These are phyloP conservation scores for Maniola hyperantus DNA, from an alignment of 2,888 invertebrate species.

Conservation along the genomic window DNA sequence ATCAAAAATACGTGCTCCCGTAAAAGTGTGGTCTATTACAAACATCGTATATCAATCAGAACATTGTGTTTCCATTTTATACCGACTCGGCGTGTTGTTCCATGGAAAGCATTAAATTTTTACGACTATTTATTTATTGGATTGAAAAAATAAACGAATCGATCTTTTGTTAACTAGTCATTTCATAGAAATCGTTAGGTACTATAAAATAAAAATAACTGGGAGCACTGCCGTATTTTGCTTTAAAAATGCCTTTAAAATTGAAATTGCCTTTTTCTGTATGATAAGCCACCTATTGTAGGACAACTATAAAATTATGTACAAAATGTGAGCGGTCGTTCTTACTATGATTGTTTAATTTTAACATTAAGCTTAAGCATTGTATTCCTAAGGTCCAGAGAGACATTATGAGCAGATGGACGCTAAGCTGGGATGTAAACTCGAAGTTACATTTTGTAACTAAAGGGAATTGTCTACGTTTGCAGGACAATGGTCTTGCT, in stretches of 20 bases:
- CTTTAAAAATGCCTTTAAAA: neutral
- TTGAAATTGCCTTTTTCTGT: no score
- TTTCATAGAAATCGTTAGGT: conserved; percentile 16
- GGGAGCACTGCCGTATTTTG: neutral
- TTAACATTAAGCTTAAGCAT: neutral
- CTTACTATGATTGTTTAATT: no score
- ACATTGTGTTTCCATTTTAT: conserved; percentile 32
- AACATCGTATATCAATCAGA: conserved; percentile 42
- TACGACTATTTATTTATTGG: conserved; percentile 42
- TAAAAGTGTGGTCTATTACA: conserved; percentile 14
- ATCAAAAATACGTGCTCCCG: conserved; percentile 8
- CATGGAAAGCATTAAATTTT: conserved; percentile 39
- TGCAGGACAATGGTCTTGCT: conserved; percentile 46
- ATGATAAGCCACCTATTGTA: no score
- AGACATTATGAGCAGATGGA: conserved; percentile 7
- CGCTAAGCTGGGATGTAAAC: conserved; percentile 19
- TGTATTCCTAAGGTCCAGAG: conserved; percentile 7
- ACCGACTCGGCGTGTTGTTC: conserved; percentile 32
- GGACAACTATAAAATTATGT: no score
- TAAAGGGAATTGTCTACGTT: conserved; percentile 48
- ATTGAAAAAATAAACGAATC: conserved; percentile 37
- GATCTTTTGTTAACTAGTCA: conserved; percentile 21
- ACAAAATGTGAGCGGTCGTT: no score
- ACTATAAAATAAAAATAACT: conserved; percentile 11
- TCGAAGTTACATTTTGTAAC: conserved; percentile 29